Base-by-base conservation (phyloP, 2,888 invertebrate species). In the Allophyes oxyacanthae region DNA sequence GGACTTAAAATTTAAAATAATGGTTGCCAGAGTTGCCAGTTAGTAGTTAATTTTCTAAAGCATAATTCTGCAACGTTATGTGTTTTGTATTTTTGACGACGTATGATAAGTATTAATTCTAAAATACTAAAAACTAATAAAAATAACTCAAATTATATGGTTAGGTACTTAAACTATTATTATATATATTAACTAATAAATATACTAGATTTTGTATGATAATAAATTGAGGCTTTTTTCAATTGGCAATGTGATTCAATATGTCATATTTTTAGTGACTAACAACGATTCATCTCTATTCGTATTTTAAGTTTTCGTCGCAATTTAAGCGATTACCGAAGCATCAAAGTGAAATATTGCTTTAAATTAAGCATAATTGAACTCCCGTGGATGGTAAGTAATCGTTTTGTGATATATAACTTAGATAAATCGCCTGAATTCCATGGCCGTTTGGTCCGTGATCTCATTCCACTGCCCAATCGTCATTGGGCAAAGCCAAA, bases 381-480 rank as follows among this genome's bases (percentile, higher is more conserved):
- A 41, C 42, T 41, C 4, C 30, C 20, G 65, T 59, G 56, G 42
- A 65, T 60, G 77, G 74, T 74, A 74, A 70, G 74, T 30, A 30
- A 33, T 2, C 7, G 13, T 63, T 34, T 33, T 52, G 14, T 41
- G 36, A 34, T 11, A 34, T 13, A 20, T 20, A 42, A 46, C 20
- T 53, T 28, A 7, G 1, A 14, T 38, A 11, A 14, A 50, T 11
- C 8, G 41, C 26, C 28, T 37, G 32, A 54, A 58, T 55, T 60
- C 43, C 41, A 37, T 44, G 30, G 49, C 60, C 63, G 54, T 70
- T 76, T 70, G 37, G 59, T 56, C 38, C 40, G 44, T 78, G 78
- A 79, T 76, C 78, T 74, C 80, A 78, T 67, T 69, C 52, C 33
- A 34, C 53, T 62, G 40, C 55, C 49, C 15, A 52, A 58, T 73